phyloP scores from a whole-genome alignment of 1,140 invertebrate genomes.

The Mesaphorura yosii region DNA sequence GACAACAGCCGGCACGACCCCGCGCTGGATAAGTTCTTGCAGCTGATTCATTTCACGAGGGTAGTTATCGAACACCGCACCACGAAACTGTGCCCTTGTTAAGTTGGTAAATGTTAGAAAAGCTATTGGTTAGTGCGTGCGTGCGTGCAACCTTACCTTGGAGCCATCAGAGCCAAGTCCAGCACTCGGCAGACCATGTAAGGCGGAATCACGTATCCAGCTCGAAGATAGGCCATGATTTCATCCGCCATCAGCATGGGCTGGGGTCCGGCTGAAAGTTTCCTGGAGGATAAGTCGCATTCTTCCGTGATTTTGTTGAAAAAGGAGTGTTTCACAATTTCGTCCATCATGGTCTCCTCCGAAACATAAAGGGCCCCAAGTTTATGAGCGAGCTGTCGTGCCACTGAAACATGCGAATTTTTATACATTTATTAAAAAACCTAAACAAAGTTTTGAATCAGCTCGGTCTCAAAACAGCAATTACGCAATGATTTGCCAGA shows the following conservation, averaged over 20 bases:
- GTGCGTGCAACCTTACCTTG: conserved; percentile 12
- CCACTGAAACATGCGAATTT: conserved; percentile 6
- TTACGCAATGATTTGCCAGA: conserved; percentile 25
- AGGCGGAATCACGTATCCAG: conserved; percentile 13
- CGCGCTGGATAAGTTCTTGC: conserved; percentile 20
- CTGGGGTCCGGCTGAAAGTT: not conserved
- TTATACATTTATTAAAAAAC: not conserved
- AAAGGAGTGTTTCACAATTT: conserved; percentile 12
- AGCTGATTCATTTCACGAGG: conserved; percentile 13
- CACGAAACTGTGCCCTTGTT: conserved; percentile 22
- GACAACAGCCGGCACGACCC: conserved; percentile 15
- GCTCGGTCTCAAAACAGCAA: not conserved
- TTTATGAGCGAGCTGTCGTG: conserved; percentile 9
- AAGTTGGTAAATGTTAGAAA: not conserved
- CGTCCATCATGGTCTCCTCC: conserved; percentile 1
- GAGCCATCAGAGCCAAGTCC: conserved; percentile 17
- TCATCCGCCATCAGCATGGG: conserved; percentile 19
- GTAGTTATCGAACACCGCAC: conserved; percentile 24
- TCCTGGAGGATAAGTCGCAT: not conserved
- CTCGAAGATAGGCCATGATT: conserved; percentile 15
- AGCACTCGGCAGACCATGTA: conserved; percentile 19
- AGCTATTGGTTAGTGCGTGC: not conserved
- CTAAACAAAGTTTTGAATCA: not conserved
- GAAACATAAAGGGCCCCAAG: conserved; percentile 20
- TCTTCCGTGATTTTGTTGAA: not conserved